Evolutionary conservation across 1,140 invertebrate genomes (phyloP), one percentile per base, ranked within the genome.

Genomic region (Arctopsyche grandis): DNA sequence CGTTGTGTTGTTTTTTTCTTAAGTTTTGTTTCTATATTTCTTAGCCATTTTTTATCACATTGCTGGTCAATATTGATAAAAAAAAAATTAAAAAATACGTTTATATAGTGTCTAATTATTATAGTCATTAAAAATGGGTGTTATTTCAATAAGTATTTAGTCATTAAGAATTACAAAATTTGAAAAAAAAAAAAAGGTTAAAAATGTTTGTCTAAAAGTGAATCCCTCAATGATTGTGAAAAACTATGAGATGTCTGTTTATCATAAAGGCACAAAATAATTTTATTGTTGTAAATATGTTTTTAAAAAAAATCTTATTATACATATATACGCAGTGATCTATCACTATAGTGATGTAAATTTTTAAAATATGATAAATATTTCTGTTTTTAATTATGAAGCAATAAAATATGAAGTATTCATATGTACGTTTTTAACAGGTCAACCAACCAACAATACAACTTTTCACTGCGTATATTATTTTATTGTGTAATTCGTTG

Each of bases 21-120:
- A 60, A 9, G 19, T 60, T 60, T 79, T 66, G 46, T 52, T 75
- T 77, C 38, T 21, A 69, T 77, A 79, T 63, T 73, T 77, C 38
- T 73, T 82, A 66, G 29, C 75, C 78, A 74, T 38, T 74, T 69
- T 78, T 82, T 82, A 82, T 82, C 79, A 74, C 52, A 60, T 82
- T 82, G 81, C 81, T 82, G 81, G 81, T 78, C 81, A 82, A 82
- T 82, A 79, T 60, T 76, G 79, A 80, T 82, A 82, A 82, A 80
- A 79, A n/a, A 77, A 29, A 58, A 19, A 56, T 78, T 69, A 26
- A 66, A 26, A 66, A 26, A 66, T 66, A 66, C 26, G 22, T 66
- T 66, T 26, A 66, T 66, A 66, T 66, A 66, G 63, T 66, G 19
- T 26, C 1, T 66, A 66, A 66, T 66, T 66, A 38, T 38, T 16